phyloP scores from a whole-genome alignment of 2,113 vertebrate species.

The Neodontobutis hainanensis region DNA sequence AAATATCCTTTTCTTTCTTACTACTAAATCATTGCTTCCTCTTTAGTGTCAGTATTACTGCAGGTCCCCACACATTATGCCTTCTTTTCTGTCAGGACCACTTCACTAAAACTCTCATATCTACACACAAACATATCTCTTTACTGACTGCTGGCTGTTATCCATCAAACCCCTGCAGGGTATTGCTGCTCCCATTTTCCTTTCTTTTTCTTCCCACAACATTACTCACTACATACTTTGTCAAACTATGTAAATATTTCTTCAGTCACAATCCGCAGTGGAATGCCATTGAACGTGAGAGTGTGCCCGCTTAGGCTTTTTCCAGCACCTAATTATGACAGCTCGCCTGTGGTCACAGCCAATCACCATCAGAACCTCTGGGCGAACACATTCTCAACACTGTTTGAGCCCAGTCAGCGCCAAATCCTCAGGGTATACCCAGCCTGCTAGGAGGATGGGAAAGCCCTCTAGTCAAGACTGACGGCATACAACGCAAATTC shows the following conservation, averaged over 20 bases:
- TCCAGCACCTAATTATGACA: conserved; percentile 36
- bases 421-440: conserved; percentile 59
- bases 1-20: too few species aligned
- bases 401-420: conserved; percentile 39
- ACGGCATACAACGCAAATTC: conserved; percentile 67
- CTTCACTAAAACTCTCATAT: conserved; percentile 10
- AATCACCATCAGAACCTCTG: conserved; percentile 37
- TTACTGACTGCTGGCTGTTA: neutral
- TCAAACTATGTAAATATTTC: conserved; percentile 64
- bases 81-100: conserved; percentile 52
- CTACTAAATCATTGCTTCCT: too few species aligned
- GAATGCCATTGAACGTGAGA: conserved; percentile 36
- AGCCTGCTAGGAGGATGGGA: conserved; percentile 54
- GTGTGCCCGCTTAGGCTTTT: conserved; percentile 10
- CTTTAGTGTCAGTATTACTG: too few species aligned
- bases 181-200: conserved; percentile 8
- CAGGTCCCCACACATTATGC: too few species aligned
- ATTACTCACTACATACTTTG: conserved; percentile 42
- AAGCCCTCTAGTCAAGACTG: conserved; percentile 71
- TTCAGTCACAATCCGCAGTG: conserved; percentile 37
- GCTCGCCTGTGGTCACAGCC: conserved; percentile 25
- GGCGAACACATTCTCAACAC: conserved; percentile 62
- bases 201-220: conserved; percentile 52
- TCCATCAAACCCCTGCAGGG: neutral
- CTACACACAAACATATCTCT: too few species aligned